Evolutionary conservation across 2,113 vertebrate genomes (phyloP), one percentile per base, ranked within the genome.

Genomic region (Chaenocephalus aceratus): DNA sequence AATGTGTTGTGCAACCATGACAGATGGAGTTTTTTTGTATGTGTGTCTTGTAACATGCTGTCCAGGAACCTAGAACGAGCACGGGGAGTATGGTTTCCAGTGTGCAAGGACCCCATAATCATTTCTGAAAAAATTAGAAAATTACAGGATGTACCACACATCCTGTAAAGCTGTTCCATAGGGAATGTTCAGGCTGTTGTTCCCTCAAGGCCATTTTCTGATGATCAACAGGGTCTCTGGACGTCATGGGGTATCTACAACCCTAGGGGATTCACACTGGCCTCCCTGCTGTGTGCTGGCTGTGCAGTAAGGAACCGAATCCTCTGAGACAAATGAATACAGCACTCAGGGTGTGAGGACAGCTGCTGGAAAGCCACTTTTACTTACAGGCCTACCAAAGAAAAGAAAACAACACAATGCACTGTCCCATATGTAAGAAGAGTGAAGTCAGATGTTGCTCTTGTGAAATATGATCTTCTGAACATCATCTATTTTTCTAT

Each of bases 131-230:
- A 46, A 46, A 36, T 23, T 14, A 70, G 79, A 72, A 91, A 87
- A 91, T 91, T 69, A 91, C 83, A 79, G 68, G 57, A 87, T 78
- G 89, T 91, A 69, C 89, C 1, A 76, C 60, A 77, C 61, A 18
- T 74, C 54, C 30, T 83, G 84, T 92, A 78, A 85, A 62, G 3
- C 56, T 7, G 76, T 88, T 62, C 76, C 79, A 62, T 44, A 56
- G 79, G 54, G 57, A 86, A 87, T 18, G 77, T 85, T 81, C 66
- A 77, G 68, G 41, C 69, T 46, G 61, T 72, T 21, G 23, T 9
- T 82, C 48, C 63, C 53, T 89, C 86, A 83, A 0, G 66, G 88
- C 63, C 91, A 80, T 71, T 87, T 56, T 52, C 46, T 67, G 76
- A 65, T 15, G 57, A 41, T 69, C 51, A 59, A 16, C 73, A 52